A percentile compares a stretch with the other conserved stretches of the same genome.
phyloP scores from a whole-genome alignment of 2,113 vertebrate species.

The Poeciliopsis prolifica region DNA sequence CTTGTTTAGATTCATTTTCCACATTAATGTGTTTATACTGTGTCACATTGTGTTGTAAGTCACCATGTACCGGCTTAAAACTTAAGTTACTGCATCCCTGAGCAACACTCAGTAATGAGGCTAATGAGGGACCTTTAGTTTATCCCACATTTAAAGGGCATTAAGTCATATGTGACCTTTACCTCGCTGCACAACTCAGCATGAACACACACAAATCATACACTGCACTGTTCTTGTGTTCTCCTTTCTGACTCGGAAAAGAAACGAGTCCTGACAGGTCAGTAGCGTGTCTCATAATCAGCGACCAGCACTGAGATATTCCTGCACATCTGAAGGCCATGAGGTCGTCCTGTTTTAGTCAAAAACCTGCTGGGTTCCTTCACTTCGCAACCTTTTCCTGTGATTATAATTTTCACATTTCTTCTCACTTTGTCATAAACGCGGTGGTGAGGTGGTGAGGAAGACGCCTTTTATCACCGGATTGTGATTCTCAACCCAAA shows the following conservation, averaged over 20 bases:
- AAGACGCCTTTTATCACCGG: not conserved
- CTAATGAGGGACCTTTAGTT: slow-evolving; percentile 4
- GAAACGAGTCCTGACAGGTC: not conserved
- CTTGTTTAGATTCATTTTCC: not conserved
- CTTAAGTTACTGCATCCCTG: not conserved
- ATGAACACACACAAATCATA: not conserved
- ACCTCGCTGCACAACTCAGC: not conserved
- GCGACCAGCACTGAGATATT: slow-evolving; percentile 12
- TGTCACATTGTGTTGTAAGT: not conserved
- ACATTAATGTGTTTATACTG: not conserved
- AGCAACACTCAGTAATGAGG: slow-evolving; percentile 1
- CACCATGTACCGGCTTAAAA: not conserved
- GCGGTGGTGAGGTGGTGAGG: too few species aligned
- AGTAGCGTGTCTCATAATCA: not conserved
- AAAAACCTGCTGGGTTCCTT: not conserved
- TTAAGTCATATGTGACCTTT: slow-evolving; percentile 19
- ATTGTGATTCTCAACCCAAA: slow-evolving; percentile 2
- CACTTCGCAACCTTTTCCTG: not conserved
- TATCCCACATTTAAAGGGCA: slow-evolving; percentile 22
- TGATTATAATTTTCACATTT: not conserved
- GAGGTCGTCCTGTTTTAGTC: slow-evolving; percentile 10
- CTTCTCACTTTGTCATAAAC: not conserved
- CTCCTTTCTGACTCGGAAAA: not conserved
- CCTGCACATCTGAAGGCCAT: not conserved
- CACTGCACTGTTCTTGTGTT: not conserved